phyloP scores from a whole-genome alignment of 2,113 vertebrate species.

The Arizona elegans region DNA sequence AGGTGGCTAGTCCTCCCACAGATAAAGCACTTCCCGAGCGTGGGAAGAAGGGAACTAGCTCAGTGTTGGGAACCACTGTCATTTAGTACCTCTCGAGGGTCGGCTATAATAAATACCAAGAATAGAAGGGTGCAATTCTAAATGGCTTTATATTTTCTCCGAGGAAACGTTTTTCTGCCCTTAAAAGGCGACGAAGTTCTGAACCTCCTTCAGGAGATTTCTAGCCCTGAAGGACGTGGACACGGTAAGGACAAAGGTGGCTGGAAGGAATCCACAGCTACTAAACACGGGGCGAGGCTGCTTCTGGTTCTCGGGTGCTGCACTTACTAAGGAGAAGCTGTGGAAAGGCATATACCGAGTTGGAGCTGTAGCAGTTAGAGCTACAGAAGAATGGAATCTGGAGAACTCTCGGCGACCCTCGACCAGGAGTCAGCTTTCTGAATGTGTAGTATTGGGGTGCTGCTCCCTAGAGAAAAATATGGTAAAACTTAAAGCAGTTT shows the following conservation, averaged over 20 bases:
- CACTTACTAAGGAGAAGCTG: neutral
- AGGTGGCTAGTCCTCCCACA: neutral
- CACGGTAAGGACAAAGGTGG: neutral
- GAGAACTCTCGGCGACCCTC: neutral
- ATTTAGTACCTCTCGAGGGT: neutral
- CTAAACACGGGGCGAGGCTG: neutral
- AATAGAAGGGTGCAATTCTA: neutral
- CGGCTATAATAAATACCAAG: neutral
- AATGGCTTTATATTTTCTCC: neutral
- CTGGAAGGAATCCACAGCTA: neutral
- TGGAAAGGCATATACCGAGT: neutral
- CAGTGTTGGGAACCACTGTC: neutral
- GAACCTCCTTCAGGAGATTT: neutral
- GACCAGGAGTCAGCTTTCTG: neutral
- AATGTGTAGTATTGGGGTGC: neutral
- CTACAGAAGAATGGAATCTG: neutral
- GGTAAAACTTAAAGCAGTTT: neutral
- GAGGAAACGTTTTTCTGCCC: neutral
- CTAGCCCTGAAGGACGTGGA: neutral
- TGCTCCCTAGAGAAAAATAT: neutral
- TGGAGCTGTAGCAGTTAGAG: neutral
- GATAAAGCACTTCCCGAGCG: neutral
- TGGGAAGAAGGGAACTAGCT: neutral
- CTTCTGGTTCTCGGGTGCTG: neutral
- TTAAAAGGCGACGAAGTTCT: neutral